Conservation (phyloP, 2,797 vertebrate species). For the Tenualosa thibaudeaui region DNA sequence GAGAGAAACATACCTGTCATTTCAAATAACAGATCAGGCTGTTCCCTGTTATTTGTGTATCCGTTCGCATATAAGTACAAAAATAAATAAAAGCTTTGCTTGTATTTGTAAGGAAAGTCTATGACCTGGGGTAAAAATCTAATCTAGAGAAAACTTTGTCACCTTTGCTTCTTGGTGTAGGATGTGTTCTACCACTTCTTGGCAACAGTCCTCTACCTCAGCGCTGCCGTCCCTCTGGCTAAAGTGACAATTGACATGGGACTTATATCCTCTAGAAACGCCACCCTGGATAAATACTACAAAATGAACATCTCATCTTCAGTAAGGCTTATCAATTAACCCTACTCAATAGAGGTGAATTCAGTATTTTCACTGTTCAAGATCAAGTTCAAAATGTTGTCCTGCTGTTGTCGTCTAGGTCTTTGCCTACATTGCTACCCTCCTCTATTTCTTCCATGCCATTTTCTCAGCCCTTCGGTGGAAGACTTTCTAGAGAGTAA, state of each 20-base stretch:
- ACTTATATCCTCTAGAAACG: rapidly evolving
- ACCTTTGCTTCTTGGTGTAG: slow-evolving; percentile 48
- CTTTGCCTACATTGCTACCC: slow-evolving; percentile 66
- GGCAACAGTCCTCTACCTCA: slow-evolving; percentile 75
- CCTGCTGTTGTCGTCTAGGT: slow-evolving; percentile 58
- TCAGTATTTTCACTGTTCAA: background rate
- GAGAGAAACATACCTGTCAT: too few species aligned
- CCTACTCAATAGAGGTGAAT: background rate
- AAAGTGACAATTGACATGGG: slow-evolving; percentile 52
- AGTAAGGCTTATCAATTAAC: slow-evolving; percentile 56
- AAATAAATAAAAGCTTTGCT: background rate
- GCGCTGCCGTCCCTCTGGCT: slow-evolving; percentile 70
- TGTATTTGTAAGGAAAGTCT: background rate
- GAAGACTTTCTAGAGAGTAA: slow-evolving; percentile 67
- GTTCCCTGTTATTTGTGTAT: too few species aligned
- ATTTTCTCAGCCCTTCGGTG: slow-evolving; percentile 73
- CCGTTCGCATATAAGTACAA: too few species aligned
- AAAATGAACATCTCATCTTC: slow-evolving; percentile 70
- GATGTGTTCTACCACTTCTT: slow-evolving; percentile 70
- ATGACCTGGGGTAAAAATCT: background rate
- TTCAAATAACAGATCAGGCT: too few species aligned
- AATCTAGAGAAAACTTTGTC: background rate
- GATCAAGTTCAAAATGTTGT: too few species aligned
- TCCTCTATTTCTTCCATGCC: slow-evolving; percentile 72
- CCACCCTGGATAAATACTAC: slow-evolving; percentile 46